Base-by-base conservation (phyloP, 2,888 invertebrate species). In the Cosmia trapezina region DNA sequence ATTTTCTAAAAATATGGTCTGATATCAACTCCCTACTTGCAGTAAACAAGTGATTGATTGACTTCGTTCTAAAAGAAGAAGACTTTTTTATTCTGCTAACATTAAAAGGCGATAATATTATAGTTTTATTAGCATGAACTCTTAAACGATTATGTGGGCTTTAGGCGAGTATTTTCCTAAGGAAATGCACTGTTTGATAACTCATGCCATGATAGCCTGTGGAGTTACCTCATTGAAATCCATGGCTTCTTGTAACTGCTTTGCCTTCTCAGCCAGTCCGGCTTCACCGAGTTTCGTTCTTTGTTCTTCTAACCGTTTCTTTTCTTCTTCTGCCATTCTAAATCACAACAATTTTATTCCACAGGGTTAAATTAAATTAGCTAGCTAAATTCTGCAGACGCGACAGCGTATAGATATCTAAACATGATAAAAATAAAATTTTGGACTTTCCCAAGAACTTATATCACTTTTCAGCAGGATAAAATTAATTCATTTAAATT, bases 291-390 rank as follows among this genome's bases (percentile, higher is more conserved):
- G 95, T 17, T 88, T 86, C 69, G 96, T 91, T 80, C 97, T 96
- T 90, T 98, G 98, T 62, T 96, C 94, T 85, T 97, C 96, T 69
- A 98, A 93, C 62, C 99, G 96, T 19, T 96, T 94, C 84, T 97
- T 97, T 93, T 99, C 99, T 86, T 97, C 97, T 80, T 97, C 96
- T 0, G 97, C 97, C 96, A 98, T 97, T 87, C 97, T 96, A 80
- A 78, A 81, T 54, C 4, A 54, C 51, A 71, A 43, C 17, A 37
- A 37, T 37, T 37, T 37, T 37, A 37, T 37, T 37, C 37, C 4
- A 37, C 37, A 37, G 37, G 37, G 37, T 37, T 41, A 8, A 7
- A 41, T 41, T 41, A 41, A 41, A 41, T 41, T 41, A 41, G 7
- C 41, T 41, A 8, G 41, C 41, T 41, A 8, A 41, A 6, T 5